Base-by-base conservation (phyloP, 2,797 vertebrate species). In the Cynodonichthys magdalenae region DNA sequence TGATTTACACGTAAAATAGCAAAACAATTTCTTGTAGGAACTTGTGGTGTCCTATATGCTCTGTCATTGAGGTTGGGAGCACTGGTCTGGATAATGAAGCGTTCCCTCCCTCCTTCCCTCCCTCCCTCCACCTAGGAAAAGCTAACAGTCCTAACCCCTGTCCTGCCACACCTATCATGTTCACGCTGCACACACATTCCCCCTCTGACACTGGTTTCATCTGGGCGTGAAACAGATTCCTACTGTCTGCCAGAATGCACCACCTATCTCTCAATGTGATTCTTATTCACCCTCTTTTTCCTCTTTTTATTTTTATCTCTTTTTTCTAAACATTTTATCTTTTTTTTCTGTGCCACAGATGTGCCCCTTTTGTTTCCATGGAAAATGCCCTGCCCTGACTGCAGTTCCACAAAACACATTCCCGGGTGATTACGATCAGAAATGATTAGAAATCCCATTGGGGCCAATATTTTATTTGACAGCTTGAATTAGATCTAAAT, bases 161-260 rank as follows among this genome's bases (percentile, higher is more conserved):
- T 87, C 69, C 86, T 71, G 84, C 89, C 87, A 86, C 90, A 90
- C 90, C 89, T 89, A 83, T 81, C 81, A 67, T 60, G 81, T 84
- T 85, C 81, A 83, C 64, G 68, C 84, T 79, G 71, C 74, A 68
- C 86, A 88, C 87, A 87, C 81, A 89, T 85, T 84, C 87, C 75
- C 84, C 70, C 60, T 82, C 85, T 82, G 85, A 84, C 84, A 82
- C 83, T 88, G 88, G 85, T 85, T 89, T 90, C 89, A 88, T 90
- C 87, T 88, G 85, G 86, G 86, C 73, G 87, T 92, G 89, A 89
- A 91, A 88, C 82, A 82, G 87, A 90, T 91, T 89, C 90, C 90
- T 87, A 88, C 84, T 63, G 81, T 80, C 79, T 87, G 88, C 85
- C 90, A 90, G 87, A 90, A 88, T 64, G 84, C 85, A 90, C 87